Evolutionary conservation across 2,888 invertebrate species (phyloP), one percentile per base, ranked within the genome.

Genomic region (Blastobasis adustella): DNA sequence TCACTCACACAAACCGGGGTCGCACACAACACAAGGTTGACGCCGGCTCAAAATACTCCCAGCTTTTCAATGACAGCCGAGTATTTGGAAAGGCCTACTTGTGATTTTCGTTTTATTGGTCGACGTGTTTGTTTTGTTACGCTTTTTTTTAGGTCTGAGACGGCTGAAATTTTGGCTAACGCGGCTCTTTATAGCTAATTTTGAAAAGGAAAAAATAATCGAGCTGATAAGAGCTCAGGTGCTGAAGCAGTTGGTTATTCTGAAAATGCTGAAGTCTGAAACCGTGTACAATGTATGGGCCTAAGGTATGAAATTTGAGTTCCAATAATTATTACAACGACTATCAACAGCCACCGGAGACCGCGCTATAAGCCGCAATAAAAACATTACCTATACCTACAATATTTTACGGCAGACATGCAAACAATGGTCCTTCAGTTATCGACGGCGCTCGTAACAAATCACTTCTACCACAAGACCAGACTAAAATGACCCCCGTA

Each of bases 1-100:
- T 85, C 86, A 73, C 76, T 85, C 86, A 67, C 84, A 71, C 81
- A 64, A 67, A 67, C 66, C 71, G 72, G 69, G 74, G 71, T 70
- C 75, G 71, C 65, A 23, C 23, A 23, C 23, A 61, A 71, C 66
- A 75, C 74, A 79, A 81, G 76, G 75, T 79, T 81, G 75, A 69
- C 67, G 74, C 64, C 67, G 74, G 64, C 77, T 79, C 77, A 80
- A 79, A 81, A 73, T 73, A 68, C 60, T 51, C 52, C 52, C 55
- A 60, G 58, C 61, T 69, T 73, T 72, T 67, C 71, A 65, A 63
- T 67, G 53, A 54, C 54, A 52, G 54, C 47, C 64, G 63, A 49
- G 36, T 51, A 42, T 42, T 52, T 49, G 48, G 50, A 50, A 47
- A 51, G 38, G 50, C 52, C 49, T 49, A 48, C 42, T 42, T 42